Evolutionary conservation across 2,113 vertebrate genomes (phyloP).

Genomic region (Oncorhynchus kisutch): DNA sequence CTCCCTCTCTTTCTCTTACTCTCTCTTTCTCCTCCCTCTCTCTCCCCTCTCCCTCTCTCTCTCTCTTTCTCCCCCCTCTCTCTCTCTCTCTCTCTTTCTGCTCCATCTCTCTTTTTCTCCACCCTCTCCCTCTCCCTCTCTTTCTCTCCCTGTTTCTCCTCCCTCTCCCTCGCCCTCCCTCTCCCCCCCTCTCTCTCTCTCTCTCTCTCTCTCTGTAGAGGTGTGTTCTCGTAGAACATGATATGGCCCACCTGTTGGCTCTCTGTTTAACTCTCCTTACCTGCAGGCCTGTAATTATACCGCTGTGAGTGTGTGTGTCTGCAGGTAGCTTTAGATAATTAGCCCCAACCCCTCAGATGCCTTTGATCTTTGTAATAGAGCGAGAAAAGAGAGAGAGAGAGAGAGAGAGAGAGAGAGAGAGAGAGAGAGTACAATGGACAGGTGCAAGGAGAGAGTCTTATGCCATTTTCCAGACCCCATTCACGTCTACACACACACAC

Average conservation of each 20-base stretch:
- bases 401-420: no score
- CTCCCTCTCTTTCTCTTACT: no score
- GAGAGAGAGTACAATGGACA: constrained; percentile 20
- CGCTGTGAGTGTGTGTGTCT: constrained; percentile 17
- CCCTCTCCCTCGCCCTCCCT: not conserved
- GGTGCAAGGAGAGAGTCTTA: constrained; percentile 14
- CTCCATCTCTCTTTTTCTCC: not conserved
- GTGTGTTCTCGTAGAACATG: constrained; percentile 10
- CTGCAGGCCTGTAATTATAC: constrained; percentile 61
- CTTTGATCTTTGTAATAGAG: constrained; percentile 26
- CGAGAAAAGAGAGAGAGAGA: not conserved
- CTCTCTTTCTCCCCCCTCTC: not conserved
- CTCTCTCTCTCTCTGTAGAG: not conserved
- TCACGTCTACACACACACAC: not conserved
- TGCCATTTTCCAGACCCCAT: not conserved
- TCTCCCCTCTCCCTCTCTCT: not conserved
- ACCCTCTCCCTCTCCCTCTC: not conserved
- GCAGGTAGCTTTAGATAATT: not conserved
- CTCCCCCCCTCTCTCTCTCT: constrained; percentile 2
- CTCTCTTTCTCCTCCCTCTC: no score
- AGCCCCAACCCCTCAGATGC: constrained; percentile 24
- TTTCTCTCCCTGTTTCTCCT: not conserved
- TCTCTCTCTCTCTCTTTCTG: not conserved
- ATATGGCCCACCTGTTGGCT: constrained; percentile 34
- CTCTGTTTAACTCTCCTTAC: constrained; percentile 21